Evolutionary conservation across 1,140 invertebrate genomes (phyloP).

Genomic region (Hormaphis cornu): DNA sequence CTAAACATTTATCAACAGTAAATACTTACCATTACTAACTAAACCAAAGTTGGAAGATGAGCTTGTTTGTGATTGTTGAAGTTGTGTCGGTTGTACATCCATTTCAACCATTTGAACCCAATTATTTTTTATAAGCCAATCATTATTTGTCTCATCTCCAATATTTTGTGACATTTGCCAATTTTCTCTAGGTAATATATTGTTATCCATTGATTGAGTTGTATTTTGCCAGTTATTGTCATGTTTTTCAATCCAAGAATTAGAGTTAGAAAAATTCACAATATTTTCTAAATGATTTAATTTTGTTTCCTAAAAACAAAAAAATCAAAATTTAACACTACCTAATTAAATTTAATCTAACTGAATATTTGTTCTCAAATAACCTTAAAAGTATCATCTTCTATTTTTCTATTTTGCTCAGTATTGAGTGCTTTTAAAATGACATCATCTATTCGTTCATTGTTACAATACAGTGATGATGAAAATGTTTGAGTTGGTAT

Average conservation of each 20-base stretch:
- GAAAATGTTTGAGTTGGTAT: constrained; percentile 20
- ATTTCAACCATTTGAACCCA: constrained; percentile 8
- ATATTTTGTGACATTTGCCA: constrained; percentile 5
- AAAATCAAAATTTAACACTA: not conserved
- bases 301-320: not conserved
- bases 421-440: constrained; percentile 12
- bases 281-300: not conserved
- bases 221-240: constrained; percentile 12
- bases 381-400: not conserved
- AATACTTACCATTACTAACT: constrained; percentile 12
- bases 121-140: constrained; percentile 18
- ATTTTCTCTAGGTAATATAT: constrained; percentile 15
- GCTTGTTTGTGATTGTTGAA: not conserved
- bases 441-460: not conserved
- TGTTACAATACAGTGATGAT: not conserved
- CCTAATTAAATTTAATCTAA: not conserved
- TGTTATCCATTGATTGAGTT: not conserved
- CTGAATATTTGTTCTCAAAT: not conserved
- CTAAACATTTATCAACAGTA: not conserved
- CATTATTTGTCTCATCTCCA: not conserved
- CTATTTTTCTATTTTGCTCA: not conserved
- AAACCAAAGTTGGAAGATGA: constrained; percentile 8
- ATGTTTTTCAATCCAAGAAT: not conserved
- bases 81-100: not conserved
- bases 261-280: not conserved